These are phyloP conservation scores for Rhagoletis zephyria DNA, from an alignment of 1,140 invertebrate genomes.

Conservation along the genomic window DNA sequence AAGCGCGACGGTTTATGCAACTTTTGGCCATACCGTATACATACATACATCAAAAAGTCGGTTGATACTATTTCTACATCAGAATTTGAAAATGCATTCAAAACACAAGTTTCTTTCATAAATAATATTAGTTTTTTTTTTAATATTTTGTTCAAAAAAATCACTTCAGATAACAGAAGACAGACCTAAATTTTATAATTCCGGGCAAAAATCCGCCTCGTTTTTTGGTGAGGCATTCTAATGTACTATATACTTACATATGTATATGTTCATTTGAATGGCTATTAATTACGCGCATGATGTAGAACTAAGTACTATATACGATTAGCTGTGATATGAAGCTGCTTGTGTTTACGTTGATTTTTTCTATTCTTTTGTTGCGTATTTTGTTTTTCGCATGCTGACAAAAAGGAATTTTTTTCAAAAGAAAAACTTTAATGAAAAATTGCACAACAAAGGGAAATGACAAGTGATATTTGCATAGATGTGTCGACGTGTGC, in stretches of 20 bases:
- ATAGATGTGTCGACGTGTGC: neutral
- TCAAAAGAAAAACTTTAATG: neutral
- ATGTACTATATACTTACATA: neutral
- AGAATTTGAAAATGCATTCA: too few relatives aligned
- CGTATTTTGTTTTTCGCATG: neutral
- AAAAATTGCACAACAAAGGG: slow-evolving; percentile 6
- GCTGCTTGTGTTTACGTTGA: neutral
- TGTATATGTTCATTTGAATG: neutral
- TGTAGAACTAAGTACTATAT: neutral
- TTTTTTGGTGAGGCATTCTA: neutral
- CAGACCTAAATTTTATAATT: too few relatives aligned
- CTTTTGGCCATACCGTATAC: too few relatives aligned
- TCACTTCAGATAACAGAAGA: too few relatives aligned
- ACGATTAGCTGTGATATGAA: neutral
- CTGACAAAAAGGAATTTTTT: neutral
- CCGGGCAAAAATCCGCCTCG: too few relatives aligned
- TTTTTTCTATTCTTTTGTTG: neutral
- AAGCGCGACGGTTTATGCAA: too few relatives aligned
- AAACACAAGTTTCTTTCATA: too few relatives aligned
- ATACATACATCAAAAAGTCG: too few relatives aligned
- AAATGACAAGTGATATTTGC: neutral
- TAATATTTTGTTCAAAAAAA: too few relatives aligned
- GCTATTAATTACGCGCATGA: slow-evolving; percentile 28
- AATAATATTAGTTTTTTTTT: too few relatives aligned
- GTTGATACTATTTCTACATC: too few relatives aligned